Conservation (phyloP, 2,797 vertebrate genomes). For the Lithobates pipiens region DNA sequence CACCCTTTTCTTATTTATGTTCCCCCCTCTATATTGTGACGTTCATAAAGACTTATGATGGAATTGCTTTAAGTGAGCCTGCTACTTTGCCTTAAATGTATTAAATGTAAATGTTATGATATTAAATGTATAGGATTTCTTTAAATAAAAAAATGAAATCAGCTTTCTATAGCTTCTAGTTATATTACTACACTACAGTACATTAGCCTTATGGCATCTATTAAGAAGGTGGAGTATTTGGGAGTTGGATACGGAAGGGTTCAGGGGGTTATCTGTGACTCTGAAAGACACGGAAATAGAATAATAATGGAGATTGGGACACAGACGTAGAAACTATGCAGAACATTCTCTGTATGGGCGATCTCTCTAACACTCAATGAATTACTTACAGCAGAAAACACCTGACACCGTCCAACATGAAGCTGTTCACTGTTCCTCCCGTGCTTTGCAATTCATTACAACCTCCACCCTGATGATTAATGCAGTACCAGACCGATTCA, state of each 20-base stretch:
- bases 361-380: background rate
- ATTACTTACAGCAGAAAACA: background rate
- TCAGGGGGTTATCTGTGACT: background rate
- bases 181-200: too few species aligned
- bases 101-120: too few species aligned
- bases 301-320: constrained; percentile 5
- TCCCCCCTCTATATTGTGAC: too few species aligned
- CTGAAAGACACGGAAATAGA: background rate
- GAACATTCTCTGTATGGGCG: background rate
- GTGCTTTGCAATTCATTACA: background rate
- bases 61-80: too few species aligned
- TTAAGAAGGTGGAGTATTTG: too few species aligned
- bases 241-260: background rate
- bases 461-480: background rate
- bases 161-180: too few species aligned
- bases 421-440: background rate
- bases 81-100: too few species aligned
- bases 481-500: background rate
- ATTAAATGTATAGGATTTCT: too few species aligned
- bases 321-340: background rate
- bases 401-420: background rate
- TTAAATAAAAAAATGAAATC: too few species aligned
- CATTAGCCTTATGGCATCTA: too few species aligned
- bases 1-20: too few species aligned
- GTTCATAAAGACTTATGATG: too few species aligned